Evolutionary conservation across 2,888 invertebrate species (phyloP).

Genomic region (Ethmia dodecea): DNA sequence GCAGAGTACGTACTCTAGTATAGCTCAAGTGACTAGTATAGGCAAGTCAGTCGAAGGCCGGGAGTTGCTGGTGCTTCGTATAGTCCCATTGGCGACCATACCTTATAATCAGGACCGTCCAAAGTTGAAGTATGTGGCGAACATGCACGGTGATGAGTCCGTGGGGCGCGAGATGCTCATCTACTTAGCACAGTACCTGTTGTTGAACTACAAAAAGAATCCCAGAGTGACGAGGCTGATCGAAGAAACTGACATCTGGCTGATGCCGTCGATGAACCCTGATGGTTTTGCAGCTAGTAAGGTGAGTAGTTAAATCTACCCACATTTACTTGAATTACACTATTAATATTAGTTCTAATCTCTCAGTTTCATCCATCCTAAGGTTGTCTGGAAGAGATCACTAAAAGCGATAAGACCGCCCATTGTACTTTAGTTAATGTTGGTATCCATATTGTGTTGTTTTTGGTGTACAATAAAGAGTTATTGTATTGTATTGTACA

Average conservation of each 20-base stretch:
- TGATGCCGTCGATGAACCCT: slow-evolving; percentile 99
- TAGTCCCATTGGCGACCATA: slow-evolving; percentile 81
- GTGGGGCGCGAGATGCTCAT: slow-evolving; percentile 91
- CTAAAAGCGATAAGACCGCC: too few species aligned
- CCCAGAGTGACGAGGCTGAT: slow-evolving; percentile 86
- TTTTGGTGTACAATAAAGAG: too few species aligned
- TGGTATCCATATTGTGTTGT: too few species aligned
- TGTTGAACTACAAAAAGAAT: slow-evolving; percentile 84
- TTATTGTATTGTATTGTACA: too few species aligned
- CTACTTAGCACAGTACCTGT: slow-evolving; percentile 89
- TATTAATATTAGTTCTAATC: too few species aligned
- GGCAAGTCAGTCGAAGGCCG: slow-evolving; percentile 91
- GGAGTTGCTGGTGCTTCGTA: slow-evolving; percentile 89
- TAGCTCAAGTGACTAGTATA: slow-evolving; percentile 84
- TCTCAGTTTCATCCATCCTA: too few species aligned
- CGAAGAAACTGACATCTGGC: slow-evolving; percentile 92
- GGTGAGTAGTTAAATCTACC: slow-evolving; percentile 65
- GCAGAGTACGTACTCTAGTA: slow-evolving; percentile 78
- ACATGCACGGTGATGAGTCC: slow-evolving; percentile 98
- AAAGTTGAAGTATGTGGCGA: slow-evolving; percentile 95
- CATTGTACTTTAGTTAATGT: too few species aligned
- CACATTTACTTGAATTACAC: too few species aligned
- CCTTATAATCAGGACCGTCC: slow-evolving; percentile 81
- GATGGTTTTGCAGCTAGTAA: slow-evolving; percentile 93
- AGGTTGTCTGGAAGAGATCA: too few species aligned